These are phyloP conservation scores for Psilanteris sp. DNA, from an alignment of 1,140 invertebrate genomes.

Conservation along the genomic window DNA sequence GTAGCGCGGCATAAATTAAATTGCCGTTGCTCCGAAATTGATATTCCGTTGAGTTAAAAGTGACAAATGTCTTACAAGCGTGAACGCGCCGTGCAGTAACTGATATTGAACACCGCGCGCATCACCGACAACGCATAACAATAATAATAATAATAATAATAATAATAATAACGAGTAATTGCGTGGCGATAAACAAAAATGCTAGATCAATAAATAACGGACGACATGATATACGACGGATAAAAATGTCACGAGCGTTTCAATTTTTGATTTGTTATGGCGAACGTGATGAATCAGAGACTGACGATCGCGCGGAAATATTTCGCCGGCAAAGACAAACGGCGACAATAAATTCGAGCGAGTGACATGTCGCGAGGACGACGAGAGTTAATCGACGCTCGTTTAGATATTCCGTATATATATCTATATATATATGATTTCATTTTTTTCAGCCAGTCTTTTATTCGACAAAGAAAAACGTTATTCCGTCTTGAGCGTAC, in stretches of 20 bases:
- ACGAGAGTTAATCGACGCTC: constrained; percentile 14
- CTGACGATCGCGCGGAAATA: constrained; percentile 30
- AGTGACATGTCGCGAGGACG: constrained; percentile 7
- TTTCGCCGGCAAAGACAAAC: constrained; percentile 7
- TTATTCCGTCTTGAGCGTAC: no score
- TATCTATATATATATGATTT: no score
- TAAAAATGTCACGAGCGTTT: constrained; percentile 19
- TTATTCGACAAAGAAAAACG: no score
- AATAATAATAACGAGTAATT: no score
- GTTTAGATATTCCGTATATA: no score
- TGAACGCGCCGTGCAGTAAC: no score
- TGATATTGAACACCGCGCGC: no score
- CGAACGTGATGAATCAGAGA: constrained; percentile 7
- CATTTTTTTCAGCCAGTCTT: no score
- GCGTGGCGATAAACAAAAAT: constrained; percentile 2
- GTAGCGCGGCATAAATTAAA: constrained; percentile 2
- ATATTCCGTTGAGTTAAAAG: constrained; percentile 6
- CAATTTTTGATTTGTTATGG: constrained; percentile 4
- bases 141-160: no score
- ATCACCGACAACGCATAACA: no score
- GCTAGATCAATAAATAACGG: neutral
- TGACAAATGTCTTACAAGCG: constrained; percentile 3
- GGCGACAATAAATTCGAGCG: constrained; percentile 25
- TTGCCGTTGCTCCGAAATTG: neutral
- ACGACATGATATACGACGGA: neutral